Base-by-base conservation (phyloP, 2,113 vertebrate genomes). In the Nettapus auritus region DNA sequence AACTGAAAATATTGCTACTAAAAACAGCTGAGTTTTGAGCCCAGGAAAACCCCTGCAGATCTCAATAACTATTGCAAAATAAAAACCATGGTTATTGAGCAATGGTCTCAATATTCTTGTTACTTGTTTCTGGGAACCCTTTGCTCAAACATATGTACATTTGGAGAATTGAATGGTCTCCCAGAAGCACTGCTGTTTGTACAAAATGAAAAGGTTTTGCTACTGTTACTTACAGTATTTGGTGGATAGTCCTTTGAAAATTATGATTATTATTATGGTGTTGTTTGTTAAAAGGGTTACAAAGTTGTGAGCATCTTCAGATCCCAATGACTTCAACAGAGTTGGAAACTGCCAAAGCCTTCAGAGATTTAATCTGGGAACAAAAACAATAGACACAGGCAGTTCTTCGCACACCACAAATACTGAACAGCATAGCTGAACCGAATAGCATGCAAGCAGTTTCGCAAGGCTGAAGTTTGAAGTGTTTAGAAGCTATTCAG, bases 1-100 rank as follows among this genome's bases (percentile, higher is more conserved):
- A 74, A 52, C 75, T 53, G 40, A 42, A 13, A 76, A 76, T 42
- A n/a, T 9, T 42, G 31, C n/a, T 68, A 33, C 26, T 86, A 55
- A 82, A 78, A 28, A 44, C 38, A 77, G 53, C 29, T 29, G 56
- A 78, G 38, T 71, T 90, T 34, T 48, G 64, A 80, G 48, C 94
- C 88, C 64, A 86, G 86, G 66, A 91, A 94, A 82, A 34, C 44
- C 31, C 66, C 80, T 34, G 75, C 82, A 70, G 82, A 78, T 77
- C n/a, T 70, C 93, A 82, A 88, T 31, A 89, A 86, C 91, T 89
- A 81, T 83, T 95, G 85, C 88, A 83, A 95, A 95, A 94, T 57
- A 86, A 63, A 57, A 57, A 16, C 53, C 84, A 82, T 88, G 71
- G 64, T 86, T 93, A 84, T 94, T 93, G 69, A 93, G 86, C 64